Evolutionary conservation across 2,888 invertebrate species (phyloP), one percentile per base, ranked within the genome.

Genomic region (Globia sparganii): DNA sequence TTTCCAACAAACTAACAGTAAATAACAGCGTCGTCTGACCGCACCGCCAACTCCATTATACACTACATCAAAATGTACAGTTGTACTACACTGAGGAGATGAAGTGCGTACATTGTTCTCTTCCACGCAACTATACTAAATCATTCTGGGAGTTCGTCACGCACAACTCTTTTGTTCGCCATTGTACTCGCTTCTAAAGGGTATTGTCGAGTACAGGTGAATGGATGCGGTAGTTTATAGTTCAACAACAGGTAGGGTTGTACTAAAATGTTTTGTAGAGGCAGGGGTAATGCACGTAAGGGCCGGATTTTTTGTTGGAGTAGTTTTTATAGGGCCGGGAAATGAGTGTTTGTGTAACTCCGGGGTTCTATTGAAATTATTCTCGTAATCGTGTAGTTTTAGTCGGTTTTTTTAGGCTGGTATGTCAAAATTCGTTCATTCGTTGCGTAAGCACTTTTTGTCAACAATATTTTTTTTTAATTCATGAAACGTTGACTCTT

Each of bases 151-250:
- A 83, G 81, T 85, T 87, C 89, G 88, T 91, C 91, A 91, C 91
- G 91, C 90, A 89, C 87, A 81, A 89, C 86, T 87, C 90, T 90
- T 90, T 90, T 90, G 91, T 91, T 87, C 83, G 28, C 84, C 77
- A 88, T 88, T 90, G 89, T 90, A 88, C 79, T 80, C 72, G 82
- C 70, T 81, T 78, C 83, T 80, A 81, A 85, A 85, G 84, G 86
- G 82, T 81, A 83, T 86, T 85, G 78, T 85, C 74, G 81, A 81
- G 78, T 80, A 80, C 77, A 78, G 76, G 81, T 82, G 77, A 82
- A 87, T 81, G 70, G 85, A 88, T 87, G 73, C 72, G 87, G 85
- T 85, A 87, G 76, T 88, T 83, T 81, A 77, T 84, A 86, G 77
- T 81, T 81, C 78, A 81, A 85, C 80, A 83, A 83, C 85, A 80